Conservation (phyloP, 2,888 invertebrate genomes). For the Altica lythri region DNA sequence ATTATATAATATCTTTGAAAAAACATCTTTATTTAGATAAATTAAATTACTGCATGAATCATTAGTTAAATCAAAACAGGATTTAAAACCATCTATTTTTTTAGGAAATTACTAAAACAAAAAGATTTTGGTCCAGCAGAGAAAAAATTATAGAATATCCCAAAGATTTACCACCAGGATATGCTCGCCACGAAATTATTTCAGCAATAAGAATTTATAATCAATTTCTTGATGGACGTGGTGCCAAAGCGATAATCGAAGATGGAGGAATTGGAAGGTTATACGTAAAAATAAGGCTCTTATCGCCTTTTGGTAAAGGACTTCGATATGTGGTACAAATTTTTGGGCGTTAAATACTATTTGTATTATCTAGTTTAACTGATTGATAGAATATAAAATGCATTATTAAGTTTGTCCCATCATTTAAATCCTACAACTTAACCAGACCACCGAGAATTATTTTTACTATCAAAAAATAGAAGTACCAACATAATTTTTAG, state of each 20-base stretch:
- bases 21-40: no score
- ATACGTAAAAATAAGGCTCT: conserved; percentile 46
- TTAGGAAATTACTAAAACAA: conserved; percentile 46
- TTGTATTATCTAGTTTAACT: background rate
- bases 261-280: conserved; percentile 49
- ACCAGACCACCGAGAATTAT: background rate
- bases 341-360: conserved; percentile 44
- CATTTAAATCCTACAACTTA: background rate
- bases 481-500: background rate
- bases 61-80: no score
- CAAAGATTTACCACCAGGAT: conserved; percentile 44
- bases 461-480: background rate
- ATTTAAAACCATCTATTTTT: no score
- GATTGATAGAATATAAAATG: background rate
- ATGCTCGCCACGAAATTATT: conserved; percentile 49
- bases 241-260: conserved; percentile 47
- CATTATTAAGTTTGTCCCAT: background rate
- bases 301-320: conserved; percentile 45
- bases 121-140: conserved; percentile 46
- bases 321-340: conserved; percentile 49
- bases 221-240: conserved; percentile 46
- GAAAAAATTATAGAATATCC: conserved; percentile 50
- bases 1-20: no score
- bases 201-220: conserved; percentile 50
- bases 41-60: no score